Base-by-base conservation (phyloP, 2,888 invertebrate species). In the Sesia bembeciformis region DNA sequence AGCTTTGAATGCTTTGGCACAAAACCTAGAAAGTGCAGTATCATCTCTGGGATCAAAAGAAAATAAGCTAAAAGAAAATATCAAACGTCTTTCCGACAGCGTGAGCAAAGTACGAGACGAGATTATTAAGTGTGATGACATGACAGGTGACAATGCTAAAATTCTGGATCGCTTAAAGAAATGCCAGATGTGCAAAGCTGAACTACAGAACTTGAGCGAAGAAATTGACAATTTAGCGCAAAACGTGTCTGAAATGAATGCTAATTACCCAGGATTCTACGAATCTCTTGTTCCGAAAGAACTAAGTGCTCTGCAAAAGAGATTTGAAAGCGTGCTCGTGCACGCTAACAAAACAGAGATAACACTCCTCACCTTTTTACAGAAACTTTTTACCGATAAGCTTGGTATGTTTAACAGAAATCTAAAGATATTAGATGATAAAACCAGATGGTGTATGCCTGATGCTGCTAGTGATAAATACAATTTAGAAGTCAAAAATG, bases 391-490 rank as follows among this genome's bases (percentile, higher is more conserved):
- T 67, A 93, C 93, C 52, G 97, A 97, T 62, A 97, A 96, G 70
- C 92, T 96, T 56, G 93, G 93, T 52, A 94, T 94, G 72, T 90
- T 97, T 43, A 94, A 96, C 66, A 92, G 97, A 64, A 93, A 96
- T 72, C 91, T 98, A 5, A 91, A 92, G 53, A 93, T 95, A 1
- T 93, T 95, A 61, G 94, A 94, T 60, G 98, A 98, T 71, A 98
- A 98, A 80, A 93, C 97, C 1, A 91, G 93, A 7, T 98, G 98
- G 97, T 98, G 98, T 76, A 92, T 94, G 68, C 96, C 97, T 0
- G 97, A 98, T 72, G 92, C 94, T 1, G 93, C 94, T 41, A 97
- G 96, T 69, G 98, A 98, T 72, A 94, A 94, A 75, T 98, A 97
- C 75, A 97, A 97, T 73, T 90, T 98, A 40, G 97, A 98, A 88